Conservation (phyloP, 2,113 vertebrate species). For the Datnioides undecimradiatus region DNA sequence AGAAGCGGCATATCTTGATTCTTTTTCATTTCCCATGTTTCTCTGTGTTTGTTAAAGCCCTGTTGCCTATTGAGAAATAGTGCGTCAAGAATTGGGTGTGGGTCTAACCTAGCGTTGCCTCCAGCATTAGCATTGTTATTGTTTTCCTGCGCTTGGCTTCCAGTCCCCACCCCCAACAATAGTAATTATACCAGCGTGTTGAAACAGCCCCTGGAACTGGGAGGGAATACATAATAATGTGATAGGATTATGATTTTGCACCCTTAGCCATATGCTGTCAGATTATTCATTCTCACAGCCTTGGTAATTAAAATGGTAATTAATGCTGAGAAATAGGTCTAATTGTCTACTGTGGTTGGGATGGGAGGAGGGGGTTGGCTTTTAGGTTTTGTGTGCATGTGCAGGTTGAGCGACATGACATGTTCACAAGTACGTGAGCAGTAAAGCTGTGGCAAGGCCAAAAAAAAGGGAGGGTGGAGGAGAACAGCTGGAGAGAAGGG, state of each 20-base stretch:
- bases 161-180: constrained; percentile 65
- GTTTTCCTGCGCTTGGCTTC: constrained; percentile 56
- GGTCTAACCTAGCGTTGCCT: constrained; percentile 42
- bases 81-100: constrained; percentile 27
- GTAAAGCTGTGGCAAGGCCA: constrained; percentile 35
- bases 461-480: not conserved
- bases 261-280: constrained; percentile 72
- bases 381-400: constrained; percentile 21
- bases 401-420: constrained; percentile 3
- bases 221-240: constrained; percentile 71
- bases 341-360: constrained; percentile 42
- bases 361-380: constrained; percentile 20
- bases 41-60: constrained; percentile 31
- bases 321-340: constrained; percentile 61
- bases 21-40: constrained; percentile 22
- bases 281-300: constrained; percentile 76
- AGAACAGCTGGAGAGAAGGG: constrained; percentile 42
- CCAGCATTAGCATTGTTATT: constrained; percentile 75
- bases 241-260: constrained; percentile 80
- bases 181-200: constrained; percentile 77
- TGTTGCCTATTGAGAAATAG: constrained; percentile 43
- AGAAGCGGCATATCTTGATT: constrained; percentile 17
- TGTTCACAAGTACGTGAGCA: constrained; percentile 37
- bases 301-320: constrained; percentile 82
- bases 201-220: constrained; percentile 63